Evolutionary conservation across 2,888 invertebrate species (phyloP), one percentile per base, ranked within the genome.

Genomic region (Cyaniris semiargus): DNA sequence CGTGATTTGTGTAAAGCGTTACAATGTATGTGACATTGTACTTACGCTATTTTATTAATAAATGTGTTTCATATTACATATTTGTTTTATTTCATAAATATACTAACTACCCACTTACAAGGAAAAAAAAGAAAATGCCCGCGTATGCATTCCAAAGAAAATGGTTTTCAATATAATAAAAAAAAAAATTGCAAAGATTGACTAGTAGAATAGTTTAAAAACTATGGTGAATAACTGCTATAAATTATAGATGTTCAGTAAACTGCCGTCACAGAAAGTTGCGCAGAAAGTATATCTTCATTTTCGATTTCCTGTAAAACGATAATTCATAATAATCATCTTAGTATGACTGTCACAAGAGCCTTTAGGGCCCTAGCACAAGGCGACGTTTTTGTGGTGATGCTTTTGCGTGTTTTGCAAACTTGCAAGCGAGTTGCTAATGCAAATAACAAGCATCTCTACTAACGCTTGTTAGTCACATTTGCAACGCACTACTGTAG

Each of bases 251-350:
- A 13, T 66, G 5, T 66, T 66, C 27, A 66, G 66, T 66, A 15
- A 13, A 27, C 27, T 27, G 18, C 27, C 15, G 6, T 21, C 27
- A 27, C 66, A 15, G 66, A 15, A 18, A 18, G 1, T 66, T 66
- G 15, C 1, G 27, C 27, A 66, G 27, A 13, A 18, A 15, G 27
- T 66, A 7, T 15, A 18, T 66, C 66, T 66, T 10, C 66, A 66
- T 66, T 66, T 66, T 66, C 27, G 27, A 10, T 13, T 66, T 15
- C 66, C 66, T 66, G 66, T 66, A 66, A 66, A 66, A 66, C 27
- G 5, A n/a, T 23, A 3, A 60, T 23, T 21, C 58, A 58, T 58
- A 58, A 18, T 53, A 18, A n/a, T 58, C n/a, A 21, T 21, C 2
- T 13, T 3, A 44, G 44, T 44, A 10, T 44, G 44, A 44, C 44